Evolutionary conservation across 2,113 vertebrate species (phyloP).

Genomic region (Brachypteracias leptosomus): DNA sequence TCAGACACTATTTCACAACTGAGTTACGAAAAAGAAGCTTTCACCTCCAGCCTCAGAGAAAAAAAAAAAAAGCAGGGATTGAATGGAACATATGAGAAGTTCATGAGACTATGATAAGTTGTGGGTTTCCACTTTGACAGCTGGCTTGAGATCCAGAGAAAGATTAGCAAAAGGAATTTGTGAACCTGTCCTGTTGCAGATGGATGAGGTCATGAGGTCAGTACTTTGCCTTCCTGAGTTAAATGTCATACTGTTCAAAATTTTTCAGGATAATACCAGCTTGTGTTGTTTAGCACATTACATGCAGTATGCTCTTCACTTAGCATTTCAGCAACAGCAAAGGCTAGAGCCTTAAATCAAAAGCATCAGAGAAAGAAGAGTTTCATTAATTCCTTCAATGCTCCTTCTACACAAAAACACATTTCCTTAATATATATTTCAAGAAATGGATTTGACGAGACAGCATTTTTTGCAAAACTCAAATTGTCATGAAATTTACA

Average conservation of each 20-base stretch:
- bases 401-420: neutral
- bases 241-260: neutral
- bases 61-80: neutral
- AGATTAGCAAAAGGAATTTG: neutral
- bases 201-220: neutral
- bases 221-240: neutral
- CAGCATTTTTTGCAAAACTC: conserved; percentile 30
- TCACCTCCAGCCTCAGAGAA: neutral
- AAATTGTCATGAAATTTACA: conserved; percentile 60
- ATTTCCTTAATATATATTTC: conserved; percentile 52
- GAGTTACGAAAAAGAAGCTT: neutral
- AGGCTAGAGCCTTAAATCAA: neutral
- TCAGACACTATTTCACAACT: neutral
- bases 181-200: neutral
- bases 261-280: neutral
- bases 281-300: neutral
- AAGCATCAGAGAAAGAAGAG: neutral
- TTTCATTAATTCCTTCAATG: conserved; percentile 27
- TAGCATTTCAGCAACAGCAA: neutral
- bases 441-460: conserved; percentile 51
- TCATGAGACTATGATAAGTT: neutral
- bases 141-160: neutral
- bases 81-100: neutral
- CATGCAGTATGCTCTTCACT: neutral
- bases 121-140: neutral